Conservation (phyloP, 2,113 vertebrate genomes). For the Psilopsiagon aurifrons region DNA sequence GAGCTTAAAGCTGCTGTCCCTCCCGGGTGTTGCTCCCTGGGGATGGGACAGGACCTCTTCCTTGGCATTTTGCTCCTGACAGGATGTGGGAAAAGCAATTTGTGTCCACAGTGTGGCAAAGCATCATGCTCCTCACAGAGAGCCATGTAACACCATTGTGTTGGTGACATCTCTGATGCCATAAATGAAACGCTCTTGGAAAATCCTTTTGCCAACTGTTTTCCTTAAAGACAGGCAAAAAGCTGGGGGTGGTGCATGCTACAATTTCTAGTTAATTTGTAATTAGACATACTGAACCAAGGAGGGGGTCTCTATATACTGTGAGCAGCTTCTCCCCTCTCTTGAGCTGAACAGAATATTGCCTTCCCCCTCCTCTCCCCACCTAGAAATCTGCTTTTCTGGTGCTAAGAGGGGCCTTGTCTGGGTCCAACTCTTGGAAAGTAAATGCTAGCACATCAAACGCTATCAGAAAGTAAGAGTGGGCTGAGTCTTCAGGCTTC, state of each 20-base stretch:
- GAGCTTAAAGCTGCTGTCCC: neutral
- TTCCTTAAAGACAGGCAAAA: neutral
- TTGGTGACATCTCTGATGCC: neutral
- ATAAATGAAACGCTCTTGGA: neutral
- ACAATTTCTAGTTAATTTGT: neutral
- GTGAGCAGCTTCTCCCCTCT: neutral
- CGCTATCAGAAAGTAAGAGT: neutral
- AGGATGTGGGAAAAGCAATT: neutral
- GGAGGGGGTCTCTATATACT: neutral
- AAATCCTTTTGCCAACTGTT: neutral
- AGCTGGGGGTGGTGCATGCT: neutral
- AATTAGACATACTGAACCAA: neutral
- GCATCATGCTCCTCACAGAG: neutral
- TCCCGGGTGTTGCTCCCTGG: neutral
- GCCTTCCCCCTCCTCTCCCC: neutral
- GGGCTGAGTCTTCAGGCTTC: neutral
- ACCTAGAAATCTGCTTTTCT: neutral
- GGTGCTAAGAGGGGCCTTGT: neutral
- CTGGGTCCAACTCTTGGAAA: neutral
- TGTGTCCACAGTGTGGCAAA: neutral
- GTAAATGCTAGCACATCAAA: neutral
- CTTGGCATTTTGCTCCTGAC: accelerated
- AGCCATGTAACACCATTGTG: accelerated
- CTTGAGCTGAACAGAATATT: neutral
- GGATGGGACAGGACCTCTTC: neutral